Evolutionary conservation across 2,888 invertebrate genomes (phyloP), one percentile per base, ranked within the genome.

Genomic region (Hesperia comma): DNA sequence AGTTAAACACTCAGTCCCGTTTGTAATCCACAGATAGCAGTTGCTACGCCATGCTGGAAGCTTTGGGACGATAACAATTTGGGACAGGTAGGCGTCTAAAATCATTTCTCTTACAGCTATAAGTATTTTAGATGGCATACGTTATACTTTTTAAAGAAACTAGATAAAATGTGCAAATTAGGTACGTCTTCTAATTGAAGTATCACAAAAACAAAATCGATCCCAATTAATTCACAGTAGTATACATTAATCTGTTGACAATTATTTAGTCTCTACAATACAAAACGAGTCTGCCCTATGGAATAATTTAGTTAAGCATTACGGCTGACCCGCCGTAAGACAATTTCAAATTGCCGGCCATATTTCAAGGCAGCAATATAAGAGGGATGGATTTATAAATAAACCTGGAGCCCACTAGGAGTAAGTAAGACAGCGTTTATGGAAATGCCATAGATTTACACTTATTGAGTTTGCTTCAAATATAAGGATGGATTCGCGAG

Each of bases 391-490:
- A 74, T 77, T 75, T 79, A 79, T 79, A 80, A 79, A 79, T 79
- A 79, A 78, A 78, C 74, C 73, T 69, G 70, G 70, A 69, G 61
- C 69, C 70, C 75, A 74, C 75, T 72, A 72, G 68, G 63, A 58
- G 75, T 74, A 76, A 76, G 75, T 75, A 73, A 77, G 76, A 78
- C 77, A 73, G 74, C 78, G 74, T 77, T 79, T 80, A 80, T 79
- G 79, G 78, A 77, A 79, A 78, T 78, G 71, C 75, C 76, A 73
- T 75, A 77, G 80, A 80, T 80, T 80, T 80, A 80, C 76, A 75
- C 77, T 79, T 75, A 80, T 80, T 79, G 80, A 77, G 78, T 77
- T 77, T 74, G 72, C 71, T 73, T 51, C 17, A 15, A 53, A 61
- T 53, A 61, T 53, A 53, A 58, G 37, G 53, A 26, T 56, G 33